phyloP scores from a whole-genome alignment of 2,888 invertebrate genomes.

The Dolomedes plantarius region DNA sequence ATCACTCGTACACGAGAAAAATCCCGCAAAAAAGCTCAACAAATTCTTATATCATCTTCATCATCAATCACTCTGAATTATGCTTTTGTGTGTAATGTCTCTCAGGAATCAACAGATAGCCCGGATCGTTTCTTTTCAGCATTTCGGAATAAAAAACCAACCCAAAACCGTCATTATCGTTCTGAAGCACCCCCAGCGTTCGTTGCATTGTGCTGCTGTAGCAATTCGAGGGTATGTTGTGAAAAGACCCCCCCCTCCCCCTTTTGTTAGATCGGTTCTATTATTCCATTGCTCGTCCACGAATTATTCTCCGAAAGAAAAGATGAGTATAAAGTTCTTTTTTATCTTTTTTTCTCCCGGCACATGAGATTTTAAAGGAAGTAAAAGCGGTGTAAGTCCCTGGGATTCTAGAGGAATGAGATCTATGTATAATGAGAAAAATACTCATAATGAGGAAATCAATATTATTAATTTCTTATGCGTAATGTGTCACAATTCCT shows the following conservation, averaged over 20 bases:
- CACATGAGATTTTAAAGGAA: not conserved
- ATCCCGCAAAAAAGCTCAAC: not conserved
- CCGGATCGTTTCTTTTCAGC: constrained; percentile 25
- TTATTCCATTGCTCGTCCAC: constrained; percentile 57
- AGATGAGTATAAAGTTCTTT: constrained; percentile 31
- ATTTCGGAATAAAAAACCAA: constrained; percentile 41
- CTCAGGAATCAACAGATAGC: constrained; percentile 62
- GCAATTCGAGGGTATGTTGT: constrained; percentile 38
- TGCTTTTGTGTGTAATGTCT: constrained; percentile 63
- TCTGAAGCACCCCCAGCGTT: constrained; percentile 35
- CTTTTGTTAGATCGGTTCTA: constrained; percentile 61
- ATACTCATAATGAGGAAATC: too few species aligned
- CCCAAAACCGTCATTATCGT: constrained; percentile 67
- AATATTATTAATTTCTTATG: too few species aligned
- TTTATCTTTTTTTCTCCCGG: not conserved
- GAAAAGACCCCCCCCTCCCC: constrained; percentile 58
- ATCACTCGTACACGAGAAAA: not conserved
- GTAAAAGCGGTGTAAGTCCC: not conserved
- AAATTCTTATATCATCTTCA: constrained; percentile 62
- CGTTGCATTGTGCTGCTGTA: constrained; percentile 30
- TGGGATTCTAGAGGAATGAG: not conserved
- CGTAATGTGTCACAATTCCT: too few species aligned
- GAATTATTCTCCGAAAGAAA: constrained; percentile 66
- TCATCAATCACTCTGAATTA: constrained; percentile 57
- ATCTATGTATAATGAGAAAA: too few species aligned